Evolutionary conservation across 64 coral and sea anemone genomes (phyloP), one percentile per base, ranked within the genome.

Genomic region (Stichodactyla helianthus): DNA sequence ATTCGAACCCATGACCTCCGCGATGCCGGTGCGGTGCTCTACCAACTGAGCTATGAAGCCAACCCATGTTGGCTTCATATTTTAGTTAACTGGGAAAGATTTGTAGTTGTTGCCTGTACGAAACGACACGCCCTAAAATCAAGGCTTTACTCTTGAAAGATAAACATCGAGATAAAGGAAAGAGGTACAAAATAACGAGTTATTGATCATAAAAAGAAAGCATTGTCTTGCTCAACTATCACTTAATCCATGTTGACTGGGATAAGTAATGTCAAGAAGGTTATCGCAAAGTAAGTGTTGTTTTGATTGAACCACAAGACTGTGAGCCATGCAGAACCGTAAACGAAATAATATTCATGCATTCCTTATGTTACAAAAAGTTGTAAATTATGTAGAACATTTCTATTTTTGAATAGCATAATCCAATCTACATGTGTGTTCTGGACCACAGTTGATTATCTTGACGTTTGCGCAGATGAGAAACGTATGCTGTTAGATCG

Each of bases 261-360:
- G 20, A 74, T 74, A 74, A 74, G 68, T 74, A 74, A 74, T 74
- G 68, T 74, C 68, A 74, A 26, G 25, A 31, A 74, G 68, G 68
- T 74, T 74, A 74, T 74, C 68, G 26, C 68, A 13, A 74, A 26
- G 0, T 27, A 74, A 74, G 68, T 15, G 68, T 8, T 74, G 68
- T 74, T 74, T 74, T 9, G 68, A 74, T 74, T 74, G 10, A 74
- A 74, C 68, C 68, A 74, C 68, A 35, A 19, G 26, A 74, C 22
- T 71, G 20, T 26, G 65, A 6, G 65, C 9, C 65, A 71, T 71
- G 65, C 23, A 26, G 1, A 26, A 11, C 55, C 8, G 8, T 58
- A 15, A 58, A 58, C 3, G 55, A 65, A 12, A 22, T 25, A 10
- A 23, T 74, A 27, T 74, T 74, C 2, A 12, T 44, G 35, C 35